phyloP scores from a whole-genome alignment of 2,888 invertebrate genomes.

The Nemotelus pantherinus region DNA sequence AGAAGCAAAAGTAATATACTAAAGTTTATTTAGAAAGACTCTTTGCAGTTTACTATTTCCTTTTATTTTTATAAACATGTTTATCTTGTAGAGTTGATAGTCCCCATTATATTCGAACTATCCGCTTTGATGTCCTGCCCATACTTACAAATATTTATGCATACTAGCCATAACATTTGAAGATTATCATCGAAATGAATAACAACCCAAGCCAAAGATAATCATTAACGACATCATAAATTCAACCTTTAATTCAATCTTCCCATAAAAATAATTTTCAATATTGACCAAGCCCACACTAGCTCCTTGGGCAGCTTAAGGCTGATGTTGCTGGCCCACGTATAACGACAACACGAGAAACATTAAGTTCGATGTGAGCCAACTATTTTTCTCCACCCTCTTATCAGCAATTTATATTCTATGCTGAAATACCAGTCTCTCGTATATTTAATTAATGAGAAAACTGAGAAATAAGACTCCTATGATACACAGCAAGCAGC shows the following conservation, averaged over 20 bases:
- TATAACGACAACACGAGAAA: neutral
- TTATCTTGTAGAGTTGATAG: no score
- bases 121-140: no score
- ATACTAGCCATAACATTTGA: no score
- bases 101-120: no score
- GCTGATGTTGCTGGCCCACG: no score
- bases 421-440: neutral
- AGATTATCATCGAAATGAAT: neutral
- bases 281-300: conserved; percentile 19
- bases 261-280: conserved; percentile 23
- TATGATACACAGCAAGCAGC: no score
- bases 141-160: no score
- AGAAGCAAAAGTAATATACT: no score
- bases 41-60: no score
- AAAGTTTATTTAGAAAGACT: no score
- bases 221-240: conserved; percentile 15
- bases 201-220: neutral
- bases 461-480: no score
- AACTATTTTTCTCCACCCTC: neutral
- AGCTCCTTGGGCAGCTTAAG: neutral
- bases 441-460: conserved; percentile 17
- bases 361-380: neutral
- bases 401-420: neutral
- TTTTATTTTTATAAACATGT: no score
- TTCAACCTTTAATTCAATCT: conserved; percentile 9